phyloP scores from a whole-genome alignment of 1,140 invertebrate species.

The Plectrocnemia conspersa region DNA sequence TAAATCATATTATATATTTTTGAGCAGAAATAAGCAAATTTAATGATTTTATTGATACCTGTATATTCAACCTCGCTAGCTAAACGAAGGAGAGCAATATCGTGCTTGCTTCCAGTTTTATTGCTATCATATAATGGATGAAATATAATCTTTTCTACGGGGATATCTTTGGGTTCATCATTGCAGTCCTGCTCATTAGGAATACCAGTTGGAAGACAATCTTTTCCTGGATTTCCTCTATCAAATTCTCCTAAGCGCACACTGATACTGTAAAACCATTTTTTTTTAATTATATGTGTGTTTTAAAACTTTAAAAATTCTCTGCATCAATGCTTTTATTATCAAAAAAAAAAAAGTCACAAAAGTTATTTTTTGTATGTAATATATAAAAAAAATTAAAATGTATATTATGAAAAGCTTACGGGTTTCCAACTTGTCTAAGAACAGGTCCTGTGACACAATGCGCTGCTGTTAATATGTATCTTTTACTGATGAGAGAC shows the following conservation, averaged over 20 bases:
- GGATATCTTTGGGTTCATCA: slow-evolving; percentile 43
- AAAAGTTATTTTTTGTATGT: background rate
- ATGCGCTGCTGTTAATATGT: slow-evolving; percentile 67
- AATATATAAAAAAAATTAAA: background rate
- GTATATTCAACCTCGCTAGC: slow-evolving; percentile 30
- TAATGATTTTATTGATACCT: too few relatives aligned
- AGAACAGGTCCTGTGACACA: slow-evolving; percentile 54
- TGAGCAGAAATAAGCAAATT: too few relatives aligned
- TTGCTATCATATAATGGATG: slow-evolving; percentile 51
- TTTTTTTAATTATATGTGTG: too few relatives aligned
- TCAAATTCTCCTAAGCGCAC: slow-evolving; percentile 49
- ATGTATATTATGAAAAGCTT: slow-evolving; percentile 38
- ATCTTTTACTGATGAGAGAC: slow-evolving; percentile 55
- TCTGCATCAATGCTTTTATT: too few relatives aligned
- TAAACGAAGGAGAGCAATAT: slow-evolving; percentile 56
- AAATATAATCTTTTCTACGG: slow-evolving; percentile 40
- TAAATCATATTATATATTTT: too few relatives aligned
- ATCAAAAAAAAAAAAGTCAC: too few relatives aligned
- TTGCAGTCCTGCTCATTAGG: slow-evolving; percentile 39
- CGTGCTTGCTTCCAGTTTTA: slow-evolving; percentile 53
- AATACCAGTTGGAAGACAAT: slow-evolving; percentile 42
- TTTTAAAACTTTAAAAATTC: too few relatives aligned
- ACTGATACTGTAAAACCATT: too few relatives aligned
- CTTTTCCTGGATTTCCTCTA: slow-evolving; percentile 40
- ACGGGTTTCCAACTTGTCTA: slow-evolving; percentile 48